Evolutionary conservation across 1,140 invertebrate genomes (phyloP), one percentile per base, ranked within the genome.

Genomic region (Ips nitidus): DNA sequence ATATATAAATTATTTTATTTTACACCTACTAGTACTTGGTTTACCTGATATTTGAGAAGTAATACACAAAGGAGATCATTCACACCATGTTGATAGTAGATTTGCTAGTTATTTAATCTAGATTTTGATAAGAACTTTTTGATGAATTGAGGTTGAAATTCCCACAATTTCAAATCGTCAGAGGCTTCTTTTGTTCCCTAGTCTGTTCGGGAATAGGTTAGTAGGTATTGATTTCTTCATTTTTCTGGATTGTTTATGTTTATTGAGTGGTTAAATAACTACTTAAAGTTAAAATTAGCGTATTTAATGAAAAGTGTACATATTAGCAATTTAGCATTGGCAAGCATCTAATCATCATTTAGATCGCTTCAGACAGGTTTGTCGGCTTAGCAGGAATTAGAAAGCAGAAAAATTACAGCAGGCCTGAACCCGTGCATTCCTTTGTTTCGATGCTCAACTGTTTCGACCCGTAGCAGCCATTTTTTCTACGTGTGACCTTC

Each of bases 401-500:
- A 70, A 70, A 70, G 68, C 68, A 70, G 61, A 58, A 64, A 58
- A 58, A 63, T 64, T 43, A 43, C 67, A 64, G 68, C 45, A 59
- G 6, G 68, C 41, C 61, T 66, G 67, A 69, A 75, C 76, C 76
- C 69, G 61, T 70, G 70, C 69, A 71, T 75, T 78, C 77, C 78
- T 80, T 80, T 80, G 79, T 80, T 80, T 76, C 65, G 69, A 70
- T 72, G 65, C 64, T 72, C 64, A 69, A 73, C 68, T 69, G 67
- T 69, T 69, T 69, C 67, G 67, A 62, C 60, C 73, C 52, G 66
- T 66, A 73, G 76, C 77, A 76, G 78, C 79, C 77, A 78, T 80
- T 79, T 80, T 80, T 80, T 76, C 65, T 52, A 75, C 70, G 71
- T 74, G 71, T 80, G 79, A 80, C 79, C 79, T 80, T 80, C 79